Evolutionary conservation across 2,113 vertebrate species (phyloP), one percentile per base, ranked within the genome.

Genomic region (Sinocyclocheilus anshuiensis): DNA sequence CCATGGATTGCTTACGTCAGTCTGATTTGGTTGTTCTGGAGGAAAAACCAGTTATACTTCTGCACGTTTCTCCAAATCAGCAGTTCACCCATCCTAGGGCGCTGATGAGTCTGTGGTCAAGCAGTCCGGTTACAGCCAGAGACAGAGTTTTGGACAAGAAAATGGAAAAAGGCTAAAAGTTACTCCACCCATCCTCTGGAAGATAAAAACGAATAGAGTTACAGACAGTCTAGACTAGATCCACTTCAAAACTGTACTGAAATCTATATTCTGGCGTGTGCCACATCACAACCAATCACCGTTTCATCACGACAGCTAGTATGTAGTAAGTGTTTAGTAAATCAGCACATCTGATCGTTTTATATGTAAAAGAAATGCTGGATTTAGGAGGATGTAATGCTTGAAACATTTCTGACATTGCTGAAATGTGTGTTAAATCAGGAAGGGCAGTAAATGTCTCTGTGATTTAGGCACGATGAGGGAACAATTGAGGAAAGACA

Each of bases 401-500:
- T 87, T 90, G 89, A 94, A 93, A 91, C 91, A 93, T 93, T 92
- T 92, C 87, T 92, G 90, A 94, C 92, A 93, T 94, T 90, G 89
- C 90, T 92, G 84, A 42, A 92, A 93, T 92, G 91, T 92, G 92
- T 93, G 89, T 87, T 91, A 88, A 93, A 94, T 93, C 91, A 88
- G 92, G 93, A 94, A 93, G 91, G 91, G 86, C 87, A 85, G 89
- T 86, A 92, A 89, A 90, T 89, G 87, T 91, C 89, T 87, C 80
- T 45, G n/a, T n/a, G n/a, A n/a, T n/a, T n/a, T n/a, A n/a, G n/a
- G n/a, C n/a, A n/a, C n/a, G n/a, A n/a, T n/a, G n/a, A n/a, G n/a
- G n/a, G 26, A 26, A 26, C 26, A 26, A 26, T 26, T 26, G 26
- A 26, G 26, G 26, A 26, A 26, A 26, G 26, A 26, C 26, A 26